Evolutionary conservation across 2,797 vertebrate species (phyloP), one percentile per base, ranked within the genome.

Genomic region (Sciurus carolinensis): DNA sequence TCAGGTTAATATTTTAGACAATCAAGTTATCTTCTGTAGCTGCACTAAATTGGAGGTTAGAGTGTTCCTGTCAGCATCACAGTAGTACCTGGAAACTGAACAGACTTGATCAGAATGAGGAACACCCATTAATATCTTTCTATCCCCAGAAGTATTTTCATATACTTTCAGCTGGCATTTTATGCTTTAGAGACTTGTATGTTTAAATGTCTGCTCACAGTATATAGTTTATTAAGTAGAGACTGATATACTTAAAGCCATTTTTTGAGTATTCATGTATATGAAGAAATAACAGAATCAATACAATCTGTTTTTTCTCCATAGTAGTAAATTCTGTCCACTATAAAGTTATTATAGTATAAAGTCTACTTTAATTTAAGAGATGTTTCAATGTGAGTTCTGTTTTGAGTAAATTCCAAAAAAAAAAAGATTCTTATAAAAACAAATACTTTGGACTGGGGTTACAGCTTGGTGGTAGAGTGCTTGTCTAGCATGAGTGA

Each of bases 301-400:
- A 1, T n/a, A 88, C 54, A 47, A 8, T 87, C 52, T 59, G 10
- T 24, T 67, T 95, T 95, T 95, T 93, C 52, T 92, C 30, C 17
- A 50, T 50, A 79, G 57, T 13, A 75, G 28, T 89, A 86, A 89
- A 80, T 47, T 7, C 28, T 36, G 26, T 52, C 73, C 90, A 57
- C 39, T 52, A 2, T 72, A 69, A 87, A 80, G 30, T 50, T 77
- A n/a, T 77, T 83, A 9, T n/a, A 28, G 11, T 26, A 5, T 76
- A 80, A 92, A 87, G 84, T 87, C 72, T 87, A 36, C 87, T 42
- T 93, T 91, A 87, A 89, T 30, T 69, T 89, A 88, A 10, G 81
- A 30, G 26, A 85, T 26, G 28, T 92, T 87, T 83, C 54, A 79
- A 52, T 39, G 50, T 6, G 1, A 92, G 57, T 92, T n/a, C 67